Base-by-base conservation (phyloP, 2,113 vertebrate species). In the Elephas maximus region DNA sequence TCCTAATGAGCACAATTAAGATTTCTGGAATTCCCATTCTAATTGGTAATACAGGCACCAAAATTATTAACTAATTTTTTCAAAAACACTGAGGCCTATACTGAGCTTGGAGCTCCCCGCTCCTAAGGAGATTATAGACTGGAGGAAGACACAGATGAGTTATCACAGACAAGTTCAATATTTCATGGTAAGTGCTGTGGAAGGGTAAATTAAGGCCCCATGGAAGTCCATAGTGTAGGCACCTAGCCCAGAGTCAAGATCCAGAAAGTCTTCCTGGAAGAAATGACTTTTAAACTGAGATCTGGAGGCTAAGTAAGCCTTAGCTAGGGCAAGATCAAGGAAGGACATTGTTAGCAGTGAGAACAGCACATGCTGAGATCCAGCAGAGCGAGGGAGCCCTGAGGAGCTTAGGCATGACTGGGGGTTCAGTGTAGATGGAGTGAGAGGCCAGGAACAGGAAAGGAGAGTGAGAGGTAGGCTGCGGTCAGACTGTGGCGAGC, bases 241-340 rank as follows among this genome's bases (percentile, higher is more conserved):
- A 14, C 28, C 9, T 41, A 23, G 0, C 63, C 11, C 44, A 28
- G n/a, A 85, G 45, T n/a, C 51, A 65, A 91, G 51, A 77, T 76
- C 12, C 41, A 83, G 57, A 41, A 93, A 37, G n/a, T 48, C 53
- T 89, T 87, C 83, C 76, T 65, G 33, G 41, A 87, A 90, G 76
- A 74, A 94, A 7, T 45, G 57, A 67, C 79, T 80, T 85, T 5
- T 62, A 84, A 85, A 21, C 51, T 62, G 37, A 93, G 80, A 53
- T 74, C 69, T 51, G 48, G 83, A 37, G n/a, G 12, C 8, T 21
- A n/a, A 53, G 2, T 14, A 45, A 81, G 26, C 4, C 45, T 78
- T 81, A 48, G 23, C 15, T 20, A 79, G 77, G 37, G 69, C 60
- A 74, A 91, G n/a, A 53, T 57, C 33, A 51, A 79, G 28, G 30